Conservation (phyloP, 2,888 invertebrate genomes). For the Pyrrhia umbra region DNA sequence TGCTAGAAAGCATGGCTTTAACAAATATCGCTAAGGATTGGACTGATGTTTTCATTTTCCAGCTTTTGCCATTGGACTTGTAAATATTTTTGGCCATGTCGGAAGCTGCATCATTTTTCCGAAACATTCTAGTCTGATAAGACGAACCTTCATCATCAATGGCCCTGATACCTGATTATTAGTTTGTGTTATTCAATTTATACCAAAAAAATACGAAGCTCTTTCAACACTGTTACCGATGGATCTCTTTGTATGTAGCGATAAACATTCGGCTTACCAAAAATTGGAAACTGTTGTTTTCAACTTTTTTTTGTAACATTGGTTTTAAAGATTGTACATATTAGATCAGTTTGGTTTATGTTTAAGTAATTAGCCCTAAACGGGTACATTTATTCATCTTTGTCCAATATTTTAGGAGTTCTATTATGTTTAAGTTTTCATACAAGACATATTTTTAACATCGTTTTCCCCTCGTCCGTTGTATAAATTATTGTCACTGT, state of each 20-base stretch:
- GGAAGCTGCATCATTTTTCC: conserved; percentile 74
- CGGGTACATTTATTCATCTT: conserved; percentile 78
- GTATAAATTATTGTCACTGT: conserved; percentile 89
- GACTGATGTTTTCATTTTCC: conserved; percentile 77
- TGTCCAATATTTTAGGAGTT: conserved; percentile 82
- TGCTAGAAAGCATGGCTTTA: conserved; percentile 83
- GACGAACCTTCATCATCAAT: conserved; percentile 62
- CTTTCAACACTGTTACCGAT: conserved; percentile 88
- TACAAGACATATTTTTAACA: conserved; percentile 64
- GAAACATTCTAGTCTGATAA: conserved; percentile 83
- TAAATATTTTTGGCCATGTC: conserved; percentile 82
- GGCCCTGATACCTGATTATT: conserved; percentile 84
- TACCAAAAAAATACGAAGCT: conserved; percentile 89
- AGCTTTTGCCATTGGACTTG: conserved; percentile 81
- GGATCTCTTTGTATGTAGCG: conserved; percentile 86
- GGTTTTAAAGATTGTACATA: conserved; percentile 85
- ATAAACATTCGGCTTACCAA: conserved; percentile 84
- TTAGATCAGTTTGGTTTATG: conserved; percentile 79
- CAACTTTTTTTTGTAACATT: conserved; percentile 75
- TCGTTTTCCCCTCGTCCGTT: conserved; percentile 81
- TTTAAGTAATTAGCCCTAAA: conserved; percentile 72
- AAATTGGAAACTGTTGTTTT: conserved; percentile 80
- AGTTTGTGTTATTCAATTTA: conserved; percentile 86
- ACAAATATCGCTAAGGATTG: conserved; percentile 77
- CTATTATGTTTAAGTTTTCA: conserved; percentile 66